Conservation (phyloP, 2,888 invertebrate species). For the Xestia c-nigrum region DNA sequence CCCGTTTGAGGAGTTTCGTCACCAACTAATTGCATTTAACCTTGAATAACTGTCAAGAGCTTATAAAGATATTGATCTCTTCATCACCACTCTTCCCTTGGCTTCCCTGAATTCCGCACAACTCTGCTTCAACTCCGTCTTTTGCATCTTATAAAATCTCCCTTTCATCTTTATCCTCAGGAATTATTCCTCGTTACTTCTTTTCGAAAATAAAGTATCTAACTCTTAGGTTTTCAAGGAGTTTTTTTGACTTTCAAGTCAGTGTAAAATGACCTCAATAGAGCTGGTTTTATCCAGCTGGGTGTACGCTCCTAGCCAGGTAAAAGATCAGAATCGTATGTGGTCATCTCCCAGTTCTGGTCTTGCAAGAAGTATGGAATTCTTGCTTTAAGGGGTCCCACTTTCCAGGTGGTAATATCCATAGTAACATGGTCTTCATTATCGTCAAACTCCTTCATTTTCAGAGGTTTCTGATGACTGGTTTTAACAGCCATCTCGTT, state of each 20-base stretch:
- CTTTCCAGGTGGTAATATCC: not conserved
- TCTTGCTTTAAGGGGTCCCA: not conserved
- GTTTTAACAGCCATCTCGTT: not conserved
- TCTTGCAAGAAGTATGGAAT: not conserved
- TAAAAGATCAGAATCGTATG: not conserved
- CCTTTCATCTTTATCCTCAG: not conserved
- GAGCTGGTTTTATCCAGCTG: slow-evolving; percentile 18
- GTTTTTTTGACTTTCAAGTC: not conserved
- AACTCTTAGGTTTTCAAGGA: not conserved
- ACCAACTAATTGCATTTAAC: not conserved
- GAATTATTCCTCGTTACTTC: not conserved
- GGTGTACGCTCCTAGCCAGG: slow-evolving; percentile 14
- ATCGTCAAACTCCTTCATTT: not conserved
- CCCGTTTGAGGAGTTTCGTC: not conserved
- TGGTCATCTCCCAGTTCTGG: not conserved
- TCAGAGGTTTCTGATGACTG: not conserved
- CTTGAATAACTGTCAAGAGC: not conserved
- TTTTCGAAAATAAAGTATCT: not conserved
- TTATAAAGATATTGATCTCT: not conserved
- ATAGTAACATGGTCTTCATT: not conserved
- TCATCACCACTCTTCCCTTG: not conserved
- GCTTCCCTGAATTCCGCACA: not conserved
- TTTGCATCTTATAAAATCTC: not conserved
- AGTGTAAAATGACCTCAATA: not conserved
- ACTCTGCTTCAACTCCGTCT: not conserved